Conservation (phyloP, 2,113 vertebrate genomes). For the Mastomys natalensis region DNA sequence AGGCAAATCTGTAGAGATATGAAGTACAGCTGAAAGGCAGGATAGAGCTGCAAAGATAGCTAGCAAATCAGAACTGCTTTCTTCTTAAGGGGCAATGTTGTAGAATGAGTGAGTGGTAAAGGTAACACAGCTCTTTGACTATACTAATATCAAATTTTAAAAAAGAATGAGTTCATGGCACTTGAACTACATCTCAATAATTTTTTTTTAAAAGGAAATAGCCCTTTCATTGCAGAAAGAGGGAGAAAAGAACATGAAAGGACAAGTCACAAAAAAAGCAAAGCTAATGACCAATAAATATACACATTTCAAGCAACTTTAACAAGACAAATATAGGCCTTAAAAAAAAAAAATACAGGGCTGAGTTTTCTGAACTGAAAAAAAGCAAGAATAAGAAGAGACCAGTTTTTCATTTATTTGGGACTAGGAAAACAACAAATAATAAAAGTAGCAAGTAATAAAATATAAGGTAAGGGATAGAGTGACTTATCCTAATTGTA, state of each 20-base stretch:
- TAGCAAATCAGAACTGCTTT: not conserved
- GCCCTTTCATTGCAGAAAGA: not conserved
- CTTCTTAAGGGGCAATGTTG: not conserved
- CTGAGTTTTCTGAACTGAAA: conserved; percentile 23
- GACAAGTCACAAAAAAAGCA: conserved; percentile 19
- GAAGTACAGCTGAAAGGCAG: not conserved
- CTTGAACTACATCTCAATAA: conserved; percentile 18
- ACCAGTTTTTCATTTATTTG: conserved; percentile 32
- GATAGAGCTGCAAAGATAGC: not conserved
- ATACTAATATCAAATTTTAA: not conserved
- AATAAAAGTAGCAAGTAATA: conserved; percentile 27
- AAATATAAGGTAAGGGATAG: not conserved
- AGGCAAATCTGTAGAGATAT: not conserved
- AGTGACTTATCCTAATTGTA: not conserved
- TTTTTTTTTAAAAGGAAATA: not conserved
- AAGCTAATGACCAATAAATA: conserved; percentile 25
- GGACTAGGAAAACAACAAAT: conserved; percentile 44
- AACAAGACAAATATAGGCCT: conserved; percentile 38
- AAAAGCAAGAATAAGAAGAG: conserved; percentile 34
- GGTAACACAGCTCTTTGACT: not conserved
- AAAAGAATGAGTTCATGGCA: not conserved
- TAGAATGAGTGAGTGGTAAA: not conserved
- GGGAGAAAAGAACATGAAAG: conserved; percentile 18
- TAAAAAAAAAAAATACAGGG: not conserved
- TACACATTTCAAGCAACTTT: conserved; percentile 20